A percentile compares a stretch with the other conserved stretches of the same genome.
These are phyloP conservation scores for Sarcophaga variegata DNA, from an alignment of 2,888 invertebrate species.

Conservation along the genomic window DNA sequence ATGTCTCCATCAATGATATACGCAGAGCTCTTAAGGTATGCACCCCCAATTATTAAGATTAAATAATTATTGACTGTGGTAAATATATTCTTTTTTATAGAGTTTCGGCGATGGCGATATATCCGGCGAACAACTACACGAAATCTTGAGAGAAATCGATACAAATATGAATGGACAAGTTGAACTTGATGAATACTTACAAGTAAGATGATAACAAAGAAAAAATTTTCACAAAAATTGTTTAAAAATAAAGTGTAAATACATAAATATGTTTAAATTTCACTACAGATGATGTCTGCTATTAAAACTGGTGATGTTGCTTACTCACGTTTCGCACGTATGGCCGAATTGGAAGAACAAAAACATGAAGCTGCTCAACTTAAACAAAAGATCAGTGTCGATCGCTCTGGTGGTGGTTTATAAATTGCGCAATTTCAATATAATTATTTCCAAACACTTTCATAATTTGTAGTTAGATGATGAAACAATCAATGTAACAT, in stretches of 20 bases:
- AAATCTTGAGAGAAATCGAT: constrained; percentile 98
- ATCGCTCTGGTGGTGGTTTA: constrained; percentile 97
- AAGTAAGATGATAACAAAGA: constrained; percentile 85
- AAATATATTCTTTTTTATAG: constrained; percentile 79
- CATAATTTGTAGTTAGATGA: constrained; percentile 56
- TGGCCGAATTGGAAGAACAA: constrained; percentile 95
- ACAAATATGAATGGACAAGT: constrained; percentile 99
- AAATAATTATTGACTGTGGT: constrained; percentile 24
- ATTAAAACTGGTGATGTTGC: constrained; percentile 98
- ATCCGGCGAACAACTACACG: constrained; percentile 96
- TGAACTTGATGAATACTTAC: constrained; percentile 99
- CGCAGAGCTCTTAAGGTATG: constrained; percentile 95
- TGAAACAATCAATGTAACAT: constrained; percentile 42
- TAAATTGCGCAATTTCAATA: constrained; percentile 82
- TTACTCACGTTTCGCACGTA: constrained; percentile 96
- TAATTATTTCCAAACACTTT: constrained; percentile 43
- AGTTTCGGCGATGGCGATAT: constrained; percentile 91
- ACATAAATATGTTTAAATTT: neutral
- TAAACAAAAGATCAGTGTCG: constrained; percentile 92
- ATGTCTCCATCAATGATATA: constrained; percentile 98
- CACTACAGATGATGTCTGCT: constrained; percentile 96
- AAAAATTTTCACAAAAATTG: neutral
- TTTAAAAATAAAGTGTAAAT: neutral
- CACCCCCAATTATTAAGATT: too few species aligned
- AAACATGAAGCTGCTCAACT: constrained; percentile 89